Conservation (phyloP, 2,113 vertebrate species). For the Seriola dumerili region DNA sequence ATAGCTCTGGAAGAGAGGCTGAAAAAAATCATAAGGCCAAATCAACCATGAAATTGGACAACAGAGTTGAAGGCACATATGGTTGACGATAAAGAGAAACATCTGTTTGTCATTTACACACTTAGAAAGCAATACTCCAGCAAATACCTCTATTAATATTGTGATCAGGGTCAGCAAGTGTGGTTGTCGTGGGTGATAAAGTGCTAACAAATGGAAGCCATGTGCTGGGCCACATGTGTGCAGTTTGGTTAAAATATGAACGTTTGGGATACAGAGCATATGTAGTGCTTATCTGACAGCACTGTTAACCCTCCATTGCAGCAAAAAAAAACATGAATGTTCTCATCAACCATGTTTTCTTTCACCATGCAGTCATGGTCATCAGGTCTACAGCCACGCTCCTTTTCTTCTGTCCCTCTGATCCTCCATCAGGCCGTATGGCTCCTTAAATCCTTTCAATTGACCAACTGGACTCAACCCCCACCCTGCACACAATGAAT, state of each 20-base stretch:
- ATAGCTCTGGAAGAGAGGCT: no score
- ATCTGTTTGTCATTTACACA: no score
- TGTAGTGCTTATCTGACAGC: no score
- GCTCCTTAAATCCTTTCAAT: conserved; percentile 37
- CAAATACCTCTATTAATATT: no score
- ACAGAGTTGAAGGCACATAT: no score
- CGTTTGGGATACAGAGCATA: not conserved
- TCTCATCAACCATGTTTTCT: not conserved
- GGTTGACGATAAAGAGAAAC: no score
- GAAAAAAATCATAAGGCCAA: no score
- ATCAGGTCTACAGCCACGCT: not conserved
- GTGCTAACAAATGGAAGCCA: not conserved
- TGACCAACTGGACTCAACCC: conserved; percentile 46
- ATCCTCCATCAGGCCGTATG: conserved; percentile 26
- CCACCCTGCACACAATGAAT: not conserved
- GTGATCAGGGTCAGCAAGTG: no score
- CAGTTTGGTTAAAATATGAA: not conserved
- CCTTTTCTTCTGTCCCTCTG: conserved; percentile 12
- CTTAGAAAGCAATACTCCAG: no score
- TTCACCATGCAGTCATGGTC: not conserved
- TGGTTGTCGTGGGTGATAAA: not conserved
- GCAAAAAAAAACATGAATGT: not conserved
- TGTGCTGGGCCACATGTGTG: no score
- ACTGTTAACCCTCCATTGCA: not conserved
- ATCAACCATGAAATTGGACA: no score